phyloP scores from a whole-genome alignment of 37 sponge, comb jelly and placozoan species.

The Dysidea cf. avara region DNA sequence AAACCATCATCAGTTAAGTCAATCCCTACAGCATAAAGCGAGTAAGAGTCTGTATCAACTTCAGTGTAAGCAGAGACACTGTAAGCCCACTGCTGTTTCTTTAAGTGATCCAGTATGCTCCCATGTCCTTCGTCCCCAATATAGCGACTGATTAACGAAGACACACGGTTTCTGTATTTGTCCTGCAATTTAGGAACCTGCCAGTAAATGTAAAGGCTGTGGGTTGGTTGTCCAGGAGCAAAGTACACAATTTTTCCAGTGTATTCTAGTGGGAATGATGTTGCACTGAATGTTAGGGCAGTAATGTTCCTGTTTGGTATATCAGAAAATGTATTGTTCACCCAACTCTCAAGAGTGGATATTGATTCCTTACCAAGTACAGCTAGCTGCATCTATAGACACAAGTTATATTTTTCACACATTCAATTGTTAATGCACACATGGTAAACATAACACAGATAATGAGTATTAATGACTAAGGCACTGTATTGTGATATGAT shows the following conservation, averaged over 20 bases:
- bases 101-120: slow-evolving; percentile 26
- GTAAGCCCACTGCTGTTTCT: slow-evolving; percentile 18
- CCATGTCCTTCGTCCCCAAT: slow-evolving; percentile 58
- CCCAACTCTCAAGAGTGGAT: slow-evolving; percentile 40
- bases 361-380: slow-evolving; percentile 71
- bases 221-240: slow-evolving; percentile 30
- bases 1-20: slow-evolving; percentile 42
- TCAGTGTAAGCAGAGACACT: slow-evolving; percentile 21
- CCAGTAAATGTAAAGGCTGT: slow-evolving; percentile 45
- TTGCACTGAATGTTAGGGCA: slow-evolving; percentile 15
- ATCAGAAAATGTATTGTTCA: slow-evolving; percentile 45
- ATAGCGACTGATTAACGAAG: slow-evolving; percentile 28
- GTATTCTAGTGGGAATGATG: slow-evolving; percentile 36
- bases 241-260: slow-evolving; percentile 36
- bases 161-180: slow-evolving; percentile 20
- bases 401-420: too few relatives aligned
- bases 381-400: slow-evolving; percentile 79
- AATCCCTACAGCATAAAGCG: slow-evolving; percentile 24
- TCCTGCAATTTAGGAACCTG: slow-evolving; percentile 33
- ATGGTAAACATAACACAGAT: too few relatives aligned
- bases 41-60: slow-evolving; percentile 29
- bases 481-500: too few relatives aligned
- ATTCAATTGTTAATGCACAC: too few relatives aligned
- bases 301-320: slow-evolving; percentile 57
- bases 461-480: too few relatives aligned